These are phyloP conservation scores for Nycticryphes semicollaris DNA, from an alignment of 2,113 vertebrate species.

Conservation along the genomic window DNA sequence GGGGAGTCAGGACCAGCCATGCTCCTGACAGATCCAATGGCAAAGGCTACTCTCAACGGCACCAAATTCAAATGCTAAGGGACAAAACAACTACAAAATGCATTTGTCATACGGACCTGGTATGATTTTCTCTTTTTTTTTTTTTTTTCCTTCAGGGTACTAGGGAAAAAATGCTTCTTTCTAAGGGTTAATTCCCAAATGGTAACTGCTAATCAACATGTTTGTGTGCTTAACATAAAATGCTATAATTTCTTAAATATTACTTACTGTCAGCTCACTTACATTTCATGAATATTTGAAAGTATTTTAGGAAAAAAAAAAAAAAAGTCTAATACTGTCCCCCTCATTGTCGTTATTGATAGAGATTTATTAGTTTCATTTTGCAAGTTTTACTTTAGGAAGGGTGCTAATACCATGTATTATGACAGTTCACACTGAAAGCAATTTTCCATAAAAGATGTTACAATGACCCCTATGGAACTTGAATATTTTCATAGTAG, in stretches of 20 bases:
- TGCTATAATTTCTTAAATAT: conserved; percentile 49
- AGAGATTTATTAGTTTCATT: conserved; percentile 76
- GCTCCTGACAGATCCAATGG: not conserved
- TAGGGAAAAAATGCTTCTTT: conserved; percentile 41
- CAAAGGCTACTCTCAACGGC: not conserved
- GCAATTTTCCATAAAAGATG: conserved; percentile 74
- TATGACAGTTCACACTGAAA: conserved; percentile 76
- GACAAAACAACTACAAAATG: conserved; percentile 29
- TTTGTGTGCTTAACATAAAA: conserved; percentile 58
- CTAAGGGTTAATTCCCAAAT: conserved; percentile 54
- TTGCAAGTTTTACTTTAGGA: conserved; percentile 73
- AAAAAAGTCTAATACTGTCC: conserved; percentile 69
- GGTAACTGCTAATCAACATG: conserved; percentile 41
- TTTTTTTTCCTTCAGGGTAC: conserved; percentile 4
- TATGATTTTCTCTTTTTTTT: not conserved
- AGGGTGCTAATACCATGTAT: conserved; percentile 71
- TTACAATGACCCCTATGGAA: conserved; percentile 75
- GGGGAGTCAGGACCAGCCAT: not conserved
- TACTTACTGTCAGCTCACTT: conserved; percentile 38
- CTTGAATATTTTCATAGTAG: conserved; percentile 69
- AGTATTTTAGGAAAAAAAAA: conserved; percentile 34
- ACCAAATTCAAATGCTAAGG: not conserved
- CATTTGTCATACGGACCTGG: conserved; percentile 1
- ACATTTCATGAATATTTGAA: conserved; percentile 31
- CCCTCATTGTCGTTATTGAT: conserved; percentile 68